These are phyloP conservation scores for Scotopteryx bipunctaria DNA, from an alignment of 2,888 invertebrate genomes.

Conservation along the genomic window DNA sequence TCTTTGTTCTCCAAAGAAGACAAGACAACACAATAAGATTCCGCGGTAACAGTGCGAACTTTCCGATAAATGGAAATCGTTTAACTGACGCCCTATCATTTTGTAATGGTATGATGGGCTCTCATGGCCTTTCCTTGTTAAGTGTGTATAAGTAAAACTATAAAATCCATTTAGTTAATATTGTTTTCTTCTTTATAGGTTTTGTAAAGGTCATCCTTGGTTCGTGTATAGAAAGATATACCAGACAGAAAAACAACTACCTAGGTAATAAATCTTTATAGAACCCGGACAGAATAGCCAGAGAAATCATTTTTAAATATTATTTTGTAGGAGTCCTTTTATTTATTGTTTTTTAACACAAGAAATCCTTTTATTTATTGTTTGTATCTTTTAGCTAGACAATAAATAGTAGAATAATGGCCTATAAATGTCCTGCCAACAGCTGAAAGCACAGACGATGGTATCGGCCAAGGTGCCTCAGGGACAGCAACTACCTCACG, in stretches of 20 bases:
- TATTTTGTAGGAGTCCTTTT: slow-evolving; percentile 23
- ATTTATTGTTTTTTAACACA: slow-evolving; percentile 40
- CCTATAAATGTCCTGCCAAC: slow-evolving; percentile 59
- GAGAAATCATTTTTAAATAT: slow-evolving; percentile 3
- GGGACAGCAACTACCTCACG: slow-evolving; percentile 51
- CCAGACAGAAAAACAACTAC: too few species aligned
- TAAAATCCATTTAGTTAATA: slow-evolving; percentile 1
- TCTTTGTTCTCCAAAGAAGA: slow-evolving; percentile 67
- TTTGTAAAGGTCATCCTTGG: background rate
- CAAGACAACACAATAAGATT: slow-evolving; percentile 67
- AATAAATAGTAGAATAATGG: slow-evolving; percentile 61
- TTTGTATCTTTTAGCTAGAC: slow-evolving; percentile 43
- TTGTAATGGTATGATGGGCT: slow-evolving; percentile 42
- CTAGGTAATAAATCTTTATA: background rate
- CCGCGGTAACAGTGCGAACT: slow-evolving; percentile 57
- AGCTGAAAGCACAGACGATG: slow-evolving; percentile 58
- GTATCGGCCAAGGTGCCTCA: slow-evolving; percentile 50
- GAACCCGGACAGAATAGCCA: background rate
- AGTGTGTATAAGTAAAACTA: slow-evolving; percentile 1
- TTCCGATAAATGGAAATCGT: slow-evolving; percentile 56
- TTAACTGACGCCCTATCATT: slow-evolving; percentile 44
- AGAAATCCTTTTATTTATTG: slow-evolving; percentile 43
- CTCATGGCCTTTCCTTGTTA: slow-evolving; percentile 16
- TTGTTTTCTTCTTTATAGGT: background rate
- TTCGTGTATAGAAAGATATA: background rate